Evolutionary conservation across 1,140 invertebrate genomes (phyloP), one percentile per base, ranked within the genome.

Genomic region (Limonius californicus): DNA sequence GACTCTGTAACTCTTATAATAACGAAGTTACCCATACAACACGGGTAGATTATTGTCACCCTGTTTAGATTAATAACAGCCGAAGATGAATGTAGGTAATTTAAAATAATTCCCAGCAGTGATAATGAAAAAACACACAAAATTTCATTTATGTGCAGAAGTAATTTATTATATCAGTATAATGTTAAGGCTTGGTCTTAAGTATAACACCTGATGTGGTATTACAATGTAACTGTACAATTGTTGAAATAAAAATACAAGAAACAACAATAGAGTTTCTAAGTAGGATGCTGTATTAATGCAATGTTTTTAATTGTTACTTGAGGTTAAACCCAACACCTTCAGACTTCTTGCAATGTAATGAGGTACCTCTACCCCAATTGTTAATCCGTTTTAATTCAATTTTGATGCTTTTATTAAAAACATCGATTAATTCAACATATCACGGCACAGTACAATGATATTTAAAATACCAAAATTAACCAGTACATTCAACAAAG

Each of bases 181-280:
- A 71, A 73, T 73, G 67, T 69, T 73, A 73, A 73, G 72, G 72
- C 72, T 73, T 73, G 72, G 72, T 73, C 72, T 73, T 73, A 73
- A 55, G 69, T 72, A 67, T 70, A 73, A 73, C 72, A 73, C 72
- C 68, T 73, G 70, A 73, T 73, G 65, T 71, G 69, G 58, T 66
- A 56, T 55, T 68, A 73, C 67, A 68, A 67, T 67, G 67, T 66
- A 71, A 70, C 67, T 71, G 68, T 73, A 71, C 71, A 73, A 68
- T 66, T 65, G 54, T 66, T 64, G 19, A 23, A 19, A 19, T 23
- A 57, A 61, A 65, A 63, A 23, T 16, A 9, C 3, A 54, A 4
- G 7, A 45, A 18, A 21, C 15, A 18, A 19, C n/a, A 39, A 39
- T 39, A 39, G n/a, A 39, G 19, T 4, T 21, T 43, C 42, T 16